phyloP scores from a whole-genome alignment of 2,797 vertebrate species.

The Eulemur rubriventer region DNA sequence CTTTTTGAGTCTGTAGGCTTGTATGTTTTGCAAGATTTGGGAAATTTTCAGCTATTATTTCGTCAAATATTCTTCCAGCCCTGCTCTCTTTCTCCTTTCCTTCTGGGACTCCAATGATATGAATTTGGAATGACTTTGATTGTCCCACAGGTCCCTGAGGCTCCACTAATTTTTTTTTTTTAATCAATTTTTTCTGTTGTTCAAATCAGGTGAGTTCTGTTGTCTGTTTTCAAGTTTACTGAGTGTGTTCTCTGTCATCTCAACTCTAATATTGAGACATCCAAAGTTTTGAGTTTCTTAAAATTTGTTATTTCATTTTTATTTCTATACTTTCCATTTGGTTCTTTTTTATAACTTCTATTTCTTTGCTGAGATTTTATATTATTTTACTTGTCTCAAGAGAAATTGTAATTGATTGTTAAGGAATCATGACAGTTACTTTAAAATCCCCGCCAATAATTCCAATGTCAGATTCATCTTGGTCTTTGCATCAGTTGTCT shows the following conservation, averaged over 20 bases:
- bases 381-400: neutral
- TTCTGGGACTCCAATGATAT: neutral
- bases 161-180: neutral
- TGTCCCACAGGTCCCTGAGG: neutral
- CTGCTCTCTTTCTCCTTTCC: neutral
- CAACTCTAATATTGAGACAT: neutral
- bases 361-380: neutral
- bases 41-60: neutral
- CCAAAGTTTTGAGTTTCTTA: neutral
- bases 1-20: neutral
- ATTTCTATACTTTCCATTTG: neutral
- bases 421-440: neutral
- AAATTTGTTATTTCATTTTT: neutral
- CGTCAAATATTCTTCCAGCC: neutral
- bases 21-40: neutral
- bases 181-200: neutral
- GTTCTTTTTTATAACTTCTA: neutral
- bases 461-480: neutral
- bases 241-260: neutral
- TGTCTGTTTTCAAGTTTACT: neutral
- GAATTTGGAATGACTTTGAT: neutral
- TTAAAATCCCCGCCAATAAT: neutral
- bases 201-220: neutral
- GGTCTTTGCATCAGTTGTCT: neutral
- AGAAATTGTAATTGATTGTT: neutral